phyloP scores from a whole-genome alignment of 2,113 vertebrate species.

The Python bivittatus region DNA sequence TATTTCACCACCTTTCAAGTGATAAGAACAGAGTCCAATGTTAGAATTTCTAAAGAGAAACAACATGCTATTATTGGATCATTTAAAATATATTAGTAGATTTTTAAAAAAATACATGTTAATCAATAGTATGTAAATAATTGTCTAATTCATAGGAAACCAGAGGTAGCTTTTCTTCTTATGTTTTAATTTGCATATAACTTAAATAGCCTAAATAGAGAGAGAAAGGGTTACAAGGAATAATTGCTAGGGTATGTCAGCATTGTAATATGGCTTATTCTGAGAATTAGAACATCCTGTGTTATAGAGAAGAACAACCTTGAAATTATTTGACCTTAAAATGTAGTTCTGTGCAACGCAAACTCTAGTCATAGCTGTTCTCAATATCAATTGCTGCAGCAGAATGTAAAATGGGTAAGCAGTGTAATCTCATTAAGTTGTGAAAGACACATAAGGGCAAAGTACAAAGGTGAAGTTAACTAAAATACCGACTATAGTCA shows the following conservation, averaged over 20 bases:
- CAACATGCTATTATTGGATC: neutral
- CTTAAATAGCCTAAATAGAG: neutral
- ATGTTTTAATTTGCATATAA: neutral
- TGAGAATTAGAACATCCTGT: neutral
- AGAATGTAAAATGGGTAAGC: neutral
- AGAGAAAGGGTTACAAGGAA: neutral
- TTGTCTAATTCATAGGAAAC: neutral
- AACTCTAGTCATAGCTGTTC: neutral
- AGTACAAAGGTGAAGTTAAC: neutral
- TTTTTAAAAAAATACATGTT: neutral
- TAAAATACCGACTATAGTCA: rapidly evolving
- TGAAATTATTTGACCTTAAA: neutral
- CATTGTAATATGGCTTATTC: neutral
- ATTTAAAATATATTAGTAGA: neutral
- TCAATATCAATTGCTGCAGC: neutral
- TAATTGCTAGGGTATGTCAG: neutral
- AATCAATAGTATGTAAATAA: neutral
- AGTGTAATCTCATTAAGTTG: neutral
- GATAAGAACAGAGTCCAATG: neutral
- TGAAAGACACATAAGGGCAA: neutral
- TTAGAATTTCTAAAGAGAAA: neutral
- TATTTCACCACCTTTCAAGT: neutral
- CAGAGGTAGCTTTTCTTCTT: neutral
- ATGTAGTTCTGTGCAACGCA: neutral
- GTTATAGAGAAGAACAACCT: neutral